Percentiles rank a stretch among this genome's conserved stretches.
Evolutionary conservation across 2,797 vertebrate genomes (phyloP).

Genomic region (Sebastes taczanowskii): DNA sequence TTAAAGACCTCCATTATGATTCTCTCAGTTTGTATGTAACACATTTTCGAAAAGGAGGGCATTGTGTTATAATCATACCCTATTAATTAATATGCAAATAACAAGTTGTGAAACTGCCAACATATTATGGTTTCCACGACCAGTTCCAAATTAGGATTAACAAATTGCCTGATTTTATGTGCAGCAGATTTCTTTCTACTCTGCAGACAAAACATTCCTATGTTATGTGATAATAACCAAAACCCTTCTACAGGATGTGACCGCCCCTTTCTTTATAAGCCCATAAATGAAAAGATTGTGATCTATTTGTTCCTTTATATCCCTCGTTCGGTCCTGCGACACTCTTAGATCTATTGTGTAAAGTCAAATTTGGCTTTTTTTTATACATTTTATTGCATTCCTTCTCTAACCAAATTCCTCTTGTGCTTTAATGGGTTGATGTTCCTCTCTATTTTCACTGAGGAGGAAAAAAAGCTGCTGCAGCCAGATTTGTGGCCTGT

Average conservation of each 20-base stretch:
- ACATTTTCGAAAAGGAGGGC: slow-evolving; percentile 31
- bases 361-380: slow-evolving; percentile 73
- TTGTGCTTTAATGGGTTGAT: slow-evolving; percentile 69
- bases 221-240: slow-evolving; percentile 64
- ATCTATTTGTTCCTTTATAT: slow-evolving; percentile 75
- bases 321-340: slow-evolving; percentile 65
- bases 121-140: slow-evolving; percentile 26
- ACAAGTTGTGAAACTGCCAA: slow-evolving; percentile 36
- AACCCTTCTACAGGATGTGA: slow-evolving; percentile 66
- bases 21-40: slow-evolving; percentile 32
- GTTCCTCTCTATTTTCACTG: slow-evolving; percentile 69
- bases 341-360: slow-evolving; percentile 73
- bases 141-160: slow-evolving; percentile 50
- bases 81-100: slow-evolving; percentile 58
- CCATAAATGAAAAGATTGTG: slow-evolving; percentile 68
- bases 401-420: slow-evolving; percentile 76
- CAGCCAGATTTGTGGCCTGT: slow-evolving; percentile 79
- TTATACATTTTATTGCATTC: slow-evolving; percentile 78
- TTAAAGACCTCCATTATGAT: slow-evolving; percentile 51
- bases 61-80: slow-evolving; percentile 30
- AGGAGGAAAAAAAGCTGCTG: slow-evolving; percentile 42
- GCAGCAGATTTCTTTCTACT: slow-evolving; percentile 36
- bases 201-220: slow-evolving; percentile 61
- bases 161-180: slow-evolving; percentile 43
- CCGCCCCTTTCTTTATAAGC: slow-evolving; percentile 66